Evolutionary conservation across 1,140 invertebrate genomes (phyloP), one percentile per base, ranked within the genome.

Genomic region (Meloidogyne chitwoodi): DNA sequence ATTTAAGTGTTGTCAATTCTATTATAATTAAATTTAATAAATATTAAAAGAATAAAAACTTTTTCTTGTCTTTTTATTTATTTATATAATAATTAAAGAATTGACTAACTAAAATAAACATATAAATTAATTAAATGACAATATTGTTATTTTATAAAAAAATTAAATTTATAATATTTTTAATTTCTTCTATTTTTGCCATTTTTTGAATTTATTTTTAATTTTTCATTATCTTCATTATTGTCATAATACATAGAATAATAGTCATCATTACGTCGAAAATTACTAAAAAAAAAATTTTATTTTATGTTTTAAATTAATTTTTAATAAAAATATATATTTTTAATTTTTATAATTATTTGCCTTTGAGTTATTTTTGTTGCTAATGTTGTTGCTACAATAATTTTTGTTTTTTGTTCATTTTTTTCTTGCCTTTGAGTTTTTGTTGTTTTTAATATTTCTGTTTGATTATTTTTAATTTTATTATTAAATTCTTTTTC

Each of bases 161-260:
- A 44, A 44, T 16, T 44, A 44, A 19, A 48, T 19, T 48, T 48
- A 19, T 16, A 48, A 48, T n/a, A 56, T 6, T n/a, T n/a, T 56
- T 56, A n/a, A n/a, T 56, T 56, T 6, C n/a, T 56, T n/a, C 1
- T n/a, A 56, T 56, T 56, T n/a, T 8, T 48, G 14, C 14, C n/a
- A n/a, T 56, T 56, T 56, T 56, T 56, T 56, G 12, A n/a, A 8
- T 19, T n/a, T n/a, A n/a, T n/a, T 56, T 8, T 67, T 19, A 67
- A 6, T 22, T 22, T 34, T 1, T 67, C 22, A n/a, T 22, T 10
- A 5, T 67, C 65, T n/a, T 67, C 65, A 41, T 70, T 65, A 74
- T 74, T 64, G 26, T 80, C 79, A 68, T 80, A 80, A 48, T 80
- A 80, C 79, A 80, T 80, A 29, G 79, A 31, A 61, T 80, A 80